These are phyloP conservation scores for Nemotelus nigrinus DNA, from an alignment of 2,888 invertebrate genomes.

Conservation along the genomic window DNA sequence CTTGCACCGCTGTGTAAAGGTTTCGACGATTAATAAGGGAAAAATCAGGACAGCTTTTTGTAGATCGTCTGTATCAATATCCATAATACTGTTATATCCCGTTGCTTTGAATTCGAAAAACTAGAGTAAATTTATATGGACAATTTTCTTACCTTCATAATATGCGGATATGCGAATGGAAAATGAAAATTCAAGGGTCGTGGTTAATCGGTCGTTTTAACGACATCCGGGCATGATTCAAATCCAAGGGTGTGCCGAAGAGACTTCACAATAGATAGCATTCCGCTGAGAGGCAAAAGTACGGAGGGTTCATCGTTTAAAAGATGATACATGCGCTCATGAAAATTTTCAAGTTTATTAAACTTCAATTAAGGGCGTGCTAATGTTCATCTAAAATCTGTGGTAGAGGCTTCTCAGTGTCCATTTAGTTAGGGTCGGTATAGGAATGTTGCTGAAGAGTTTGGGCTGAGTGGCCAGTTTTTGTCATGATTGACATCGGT, in stretches of 20 bases:
- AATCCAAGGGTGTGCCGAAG: conserved; percentile 14
- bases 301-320: conserved; percentile 3
- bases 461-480: too few species aligned
- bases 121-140: not conserved
- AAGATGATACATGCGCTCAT: conserved; percentile 44
- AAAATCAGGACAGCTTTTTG: too few species aligned
- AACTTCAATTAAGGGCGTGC: conserved; percentile 51
- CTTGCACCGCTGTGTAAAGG: too few species aligned
- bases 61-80: too few species aligned
- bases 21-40: too few species aligned
- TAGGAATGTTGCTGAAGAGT: too few species aligned
- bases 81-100: too few species aligned
- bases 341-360: conserved; percentile 51
- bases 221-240: conserved; percentile 42
- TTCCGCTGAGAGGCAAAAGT: too few species aligned
- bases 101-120: not conserved
- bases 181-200: conserved; percentile 46
- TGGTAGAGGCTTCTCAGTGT: too few species aligned
- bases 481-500: too few species aligned
- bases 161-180: conserved; percentile 25
- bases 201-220: conserved; percentile 35
- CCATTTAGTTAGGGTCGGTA: too few species aligned
- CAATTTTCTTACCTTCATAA: conserved; percentile 2
- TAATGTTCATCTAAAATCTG: conserved; percentile 27
- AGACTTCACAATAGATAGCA: not conserved